Evolutionary conservation across 2,888 invertebrate species (phyloP), one percentile per base, ranked within the genome.

Genomic region (Acronicta alni): DNA sequence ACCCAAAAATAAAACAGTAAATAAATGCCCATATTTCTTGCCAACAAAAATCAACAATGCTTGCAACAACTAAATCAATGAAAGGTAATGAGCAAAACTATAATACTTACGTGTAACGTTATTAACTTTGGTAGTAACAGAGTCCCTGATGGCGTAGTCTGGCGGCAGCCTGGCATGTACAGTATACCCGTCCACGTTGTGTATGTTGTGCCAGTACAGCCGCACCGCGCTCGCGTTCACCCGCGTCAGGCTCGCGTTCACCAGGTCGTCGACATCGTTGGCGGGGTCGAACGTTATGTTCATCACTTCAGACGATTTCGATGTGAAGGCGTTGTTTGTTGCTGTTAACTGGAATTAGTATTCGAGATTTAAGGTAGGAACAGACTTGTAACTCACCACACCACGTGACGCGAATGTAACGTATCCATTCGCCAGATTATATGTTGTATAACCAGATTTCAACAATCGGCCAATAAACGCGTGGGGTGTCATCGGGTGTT

Each of bases 241-340:
- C 0, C 91, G 89, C 1, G 89, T 77, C 26, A 95, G 85, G 42
- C 87, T 90, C 1, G 97, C 90, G 71, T 96, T 95, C 43, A 92
- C 89, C 0, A 97, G 91, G 12, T 94, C 91, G 66, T 96, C 96
- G 3, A 97, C 93, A 74, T 96, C 95, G 0, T 96, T 95, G 14
- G 95, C 92, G 0, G 95, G 95, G 76, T 97, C 96, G 81, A 97
- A 97, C 0, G 89, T 89, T 12, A 97, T 82, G 7, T 88, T 92
- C 7, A 92, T 91, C 2, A 95, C 92, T 15, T 95, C 90, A 0
- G 97, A 97, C 0, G 94, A 92, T 5, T 89, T 88, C 0, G 97
- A 97, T 35, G 95, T 95, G 76, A 91, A 93, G 0, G 92, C 92
- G 15, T 90, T 89, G 84, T 97, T 97, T 41, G 95, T 94, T 0